Base-by-base conservation (phyloP, 2,888 invertebrate species). In the Pyrrhosoma nymphula region DNA sequence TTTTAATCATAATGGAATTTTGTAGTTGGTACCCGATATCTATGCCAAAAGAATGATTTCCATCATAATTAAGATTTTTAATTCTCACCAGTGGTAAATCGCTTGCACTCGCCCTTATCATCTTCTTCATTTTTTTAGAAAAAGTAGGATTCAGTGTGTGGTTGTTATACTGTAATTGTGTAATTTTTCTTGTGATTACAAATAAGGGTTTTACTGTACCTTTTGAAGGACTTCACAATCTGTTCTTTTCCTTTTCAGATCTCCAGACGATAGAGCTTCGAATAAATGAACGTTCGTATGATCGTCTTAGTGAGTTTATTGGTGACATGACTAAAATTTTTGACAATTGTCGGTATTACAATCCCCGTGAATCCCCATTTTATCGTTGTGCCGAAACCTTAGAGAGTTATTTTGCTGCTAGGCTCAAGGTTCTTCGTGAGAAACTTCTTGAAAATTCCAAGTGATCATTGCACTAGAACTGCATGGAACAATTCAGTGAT, bases 281-380 rank as follows among this genome's bases (percentile, higher is more conserved):
- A 97, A 98, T 99, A 97, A 98, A 98, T 96, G 98, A 98, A 96
- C 98, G 98, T 96, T 98, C 97, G 95, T 99, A 99, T 97, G 98
- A 98, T 96, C 98, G 98, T 97, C 97, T 99, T 96, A 98, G 99
- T 97, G 99, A 99, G 97, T 99, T 99, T 97, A 99, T 99, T 96
- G 99, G 99, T 97, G 99, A 99, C 97, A 99, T 99, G 98, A 99
- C 99, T 96, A 99, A 99, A 97, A 99, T 99, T 97, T 99, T 99
- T 97, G 99, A 99, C 97, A 99, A 99, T 97, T 99, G 99, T 97
- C 98, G 99, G 96, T 99, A 99, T 97, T 99, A 99, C 97, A 99
- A 99, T 97, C 99, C 99, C 95, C 98, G 98, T 96, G 99, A 99
- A 97, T 99, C 99, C 35, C 98, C 99, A 96, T 99, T 99, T 97